Percentiles rank a stretch among this genome's conserved stretches.
Evolutionary conservation across 2,888 invertebrate genomes (phyloP).

Genomic region (Pandemis cinnamomeana): DNA sequence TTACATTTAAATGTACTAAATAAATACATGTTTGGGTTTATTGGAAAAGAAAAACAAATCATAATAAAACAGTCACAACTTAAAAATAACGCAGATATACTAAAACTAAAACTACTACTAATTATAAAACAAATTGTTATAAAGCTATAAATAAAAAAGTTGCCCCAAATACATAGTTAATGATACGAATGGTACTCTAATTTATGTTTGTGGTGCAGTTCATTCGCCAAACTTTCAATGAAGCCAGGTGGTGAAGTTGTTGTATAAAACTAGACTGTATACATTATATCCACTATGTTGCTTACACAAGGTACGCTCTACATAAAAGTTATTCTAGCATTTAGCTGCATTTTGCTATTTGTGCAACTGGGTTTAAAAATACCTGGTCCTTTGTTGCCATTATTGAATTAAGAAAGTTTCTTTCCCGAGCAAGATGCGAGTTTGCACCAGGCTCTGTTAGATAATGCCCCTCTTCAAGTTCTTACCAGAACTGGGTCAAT

Average conservation of each 20-base stretch:
- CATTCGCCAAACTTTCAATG: background rate
- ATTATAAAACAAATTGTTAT: too few relatives aligned
- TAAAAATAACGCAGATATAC: too few relatives aligned
- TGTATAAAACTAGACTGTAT: background rate
- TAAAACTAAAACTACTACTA: too few relatives aligned
- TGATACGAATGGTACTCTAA: background rate
- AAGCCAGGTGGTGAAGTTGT: background rate
- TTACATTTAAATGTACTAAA: too few relatives aligned
- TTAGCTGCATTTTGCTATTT: constrained; percentile 19
- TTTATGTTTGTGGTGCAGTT: background rate
- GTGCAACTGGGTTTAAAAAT: constrained; percentile 34
- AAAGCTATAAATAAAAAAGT: too few relatives aligned
- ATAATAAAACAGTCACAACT: too few relatives aligned
- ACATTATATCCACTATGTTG: background rate
- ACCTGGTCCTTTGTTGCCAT: constrained; percentile 44
- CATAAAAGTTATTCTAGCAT: background rate
- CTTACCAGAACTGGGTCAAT: background rate
- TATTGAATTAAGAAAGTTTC: constrained; percentile 49
- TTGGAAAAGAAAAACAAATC: too few relatives aligned
- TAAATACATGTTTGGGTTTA: too few relatives aligned
- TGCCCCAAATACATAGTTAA: background rate
- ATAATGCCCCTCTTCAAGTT: background rate
- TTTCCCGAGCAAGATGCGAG: constrained; percentile 46
- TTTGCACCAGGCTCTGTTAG: constrained; percentile 42
- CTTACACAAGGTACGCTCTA: too few relatives aligned